Conservation (phyloP, 2,797 vertebrate species). For the Typhlichthys eigenmanni region DNA sequence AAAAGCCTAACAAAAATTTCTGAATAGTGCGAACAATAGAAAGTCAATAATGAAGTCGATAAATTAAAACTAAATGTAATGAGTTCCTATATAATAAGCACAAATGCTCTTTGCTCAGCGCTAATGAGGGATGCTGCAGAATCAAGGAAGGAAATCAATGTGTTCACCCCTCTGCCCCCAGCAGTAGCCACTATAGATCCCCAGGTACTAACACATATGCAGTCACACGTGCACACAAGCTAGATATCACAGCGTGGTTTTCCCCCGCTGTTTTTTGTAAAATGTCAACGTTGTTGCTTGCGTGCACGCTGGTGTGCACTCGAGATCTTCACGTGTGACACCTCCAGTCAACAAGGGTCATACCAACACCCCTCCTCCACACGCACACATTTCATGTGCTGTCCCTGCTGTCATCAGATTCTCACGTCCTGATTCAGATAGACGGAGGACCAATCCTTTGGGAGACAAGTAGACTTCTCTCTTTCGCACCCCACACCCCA, state of each 20-base stretch:
- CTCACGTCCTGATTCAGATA: slow-evolving; percentile 72
- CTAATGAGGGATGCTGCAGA: no score
- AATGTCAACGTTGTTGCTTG: slow-evolving; percentile 63
- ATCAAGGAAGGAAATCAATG: no score
- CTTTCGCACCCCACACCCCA: slow-evolving; percentile 42
- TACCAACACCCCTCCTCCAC: slow-evolving; percentile 4
- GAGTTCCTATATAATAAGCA: no score
- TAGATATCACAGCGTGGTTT: slow-evolving; percentile 60
- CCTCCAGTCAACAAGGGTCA: slow-evolving; percentile 65
- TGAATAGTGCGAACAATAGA: no score
- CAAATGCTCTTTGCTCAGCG: no score
- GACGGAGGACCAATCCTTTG: slow-evolving; percentile 70
- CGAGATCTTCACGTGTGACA: slow-evolving; percentile 75
- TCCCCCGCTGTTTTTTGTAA: slow-evolving; percentile 61
- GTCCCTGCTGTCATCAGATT: slow-evolving; percentile 68
- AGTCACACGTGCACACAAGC: slow-evolving; percentile 8
- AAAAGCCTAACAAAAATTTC: no score
- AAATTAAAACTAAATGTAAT: no score
- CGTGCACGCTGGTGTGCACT: slow-evolving; percentile 61
- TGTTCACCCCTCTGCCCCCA: no score
- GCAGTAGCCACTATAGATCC: no score
- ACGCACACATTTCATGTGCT: slow-evolving; percentile 35
- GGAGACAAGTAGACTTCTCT: slow-evolving; percentile 60
- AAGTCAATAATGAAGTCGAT: no score
- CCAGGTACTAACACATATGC: not conserved